Conservation (phyloP, 1,140 invertebrate species). For the Limonius californicus region DNA sequence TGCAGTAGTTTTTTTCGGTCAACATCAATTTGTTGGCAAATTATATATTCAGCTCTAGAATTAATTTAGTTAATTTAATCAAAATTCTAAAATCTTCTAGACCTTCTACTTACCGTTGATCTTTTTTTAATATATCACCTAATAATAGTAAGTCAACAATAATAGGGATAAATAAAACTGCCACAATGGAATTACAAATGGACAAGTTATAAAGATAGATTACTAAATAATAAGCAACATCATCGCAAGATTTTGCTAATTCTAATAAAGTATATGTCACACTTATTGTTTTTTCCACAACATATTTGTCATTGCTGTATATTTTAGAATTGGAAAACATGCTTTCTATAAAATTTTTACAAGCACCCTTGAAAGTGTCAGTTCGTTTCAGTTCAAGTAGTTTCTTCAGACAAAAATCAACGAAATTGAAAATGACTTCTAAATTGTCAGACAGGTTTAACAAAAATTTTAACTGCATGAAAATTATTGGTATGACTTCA, state of each 20-base stretch:
- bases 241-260: not conserved
- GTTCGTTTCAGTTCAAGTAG: not conserved
- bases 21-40: slow-evolving; percentile 24
- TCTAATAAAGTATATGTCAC: not conserved
- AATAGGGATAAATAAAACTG: slow-evolving; percentile 3
- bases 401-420: not conserved
- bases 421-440: not conserved
- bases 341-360: not conserved
- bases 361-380: not conserved
- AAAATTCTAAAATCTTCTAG: too few species aligned
- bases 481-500: slow-evolving; percentile 10
- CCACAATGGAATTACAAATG: not conserved
- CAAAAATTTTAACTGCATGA: not conserved
- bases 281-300: not conserved
- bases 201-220: not conserved
- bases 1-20: too few species aligned
- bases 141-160: slow-evolving; percentile 27
- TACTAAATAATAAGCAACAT: slow-evolving; percentile 4
- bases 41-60: slow-evolving; percentile 32
- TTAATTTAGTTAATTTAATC: too few species aligned
- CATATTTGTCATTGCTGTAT: not conserved
- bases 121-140: slow-evolving; percentile 25
- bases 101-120: slow-evolving; percentile 28
- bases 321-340: not conserved
- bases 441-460: not conserved